phyloP scores from a whole-genome alignment of 2,888 invertebrate species.

The Plebejus anna region DNA sequence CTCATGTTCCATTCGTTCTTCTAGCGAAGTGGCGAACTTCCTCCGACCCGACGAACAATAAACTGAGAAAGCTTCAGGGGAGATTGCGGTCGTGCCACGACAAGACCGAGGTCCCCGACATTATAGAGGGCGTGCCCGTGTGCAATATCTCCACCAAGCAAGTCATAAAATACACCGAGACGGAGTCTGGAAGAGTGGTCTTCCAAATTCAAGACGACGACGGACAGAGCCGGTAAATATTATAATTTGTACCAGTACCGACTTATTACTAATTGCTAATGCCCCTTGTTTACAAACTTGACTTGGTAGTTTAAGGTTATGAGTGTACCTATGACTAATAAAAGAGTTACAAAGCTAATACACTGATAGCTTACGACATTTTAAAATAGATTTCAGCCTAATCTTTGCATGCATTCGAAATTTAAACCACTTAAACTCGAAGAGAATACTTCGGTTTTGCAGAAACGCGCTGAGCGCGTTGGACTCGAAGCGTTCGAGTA shows the following conservation, averaged over 20 bases:
- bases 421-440: neutral
- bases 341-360: neutral
- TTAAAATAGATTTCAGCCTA: too few species aligned
- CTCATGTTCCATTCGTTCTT: slow-evolving; percentile 33
- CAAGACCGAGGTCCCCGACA: slow-evolving; percentile 74
- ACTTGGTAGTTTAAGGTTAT: neutral
- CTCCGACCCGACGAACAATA: slow-evolving; percentile 62
- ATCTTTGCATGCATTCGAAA: neutral
- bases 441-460: slow-evolving; percentile 29
- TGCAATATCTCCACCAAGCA: slow-evolving; percentile 61
- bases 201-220: slow-evolving; percentile 66
- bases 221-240: slow-evolving; percentile 55
- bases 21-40: slow-evolving; percentile 64
- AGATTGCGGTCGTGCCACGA: slow-evolving; percentile 67
- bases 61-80: slow-evolving; percentile 60
- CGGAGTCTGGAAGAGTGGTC: slow-evolving; percentile 54
- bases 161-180: slow-evolving; percentile 51
- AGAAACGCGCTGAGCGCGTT: slow-evolving; percentile 38
- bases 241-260: neutral
- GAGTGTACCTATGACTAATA: neutral
- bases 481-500: slow-evolving; percentile 67
- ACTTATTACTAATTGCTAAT: neutral
- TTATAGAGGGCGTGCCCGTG: slow-evolving; percentile 75
- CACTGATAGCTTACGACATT: neutral
- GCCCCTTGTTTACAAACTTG: neutral